A percentile compares a stretch with the other conserved stretches of the same genome.
These are phyloP conservation scores for Slavum lentiscoides DNA, from an alignment of 2,888 invertebrate species.

Conservation along the genomic window DNA sequence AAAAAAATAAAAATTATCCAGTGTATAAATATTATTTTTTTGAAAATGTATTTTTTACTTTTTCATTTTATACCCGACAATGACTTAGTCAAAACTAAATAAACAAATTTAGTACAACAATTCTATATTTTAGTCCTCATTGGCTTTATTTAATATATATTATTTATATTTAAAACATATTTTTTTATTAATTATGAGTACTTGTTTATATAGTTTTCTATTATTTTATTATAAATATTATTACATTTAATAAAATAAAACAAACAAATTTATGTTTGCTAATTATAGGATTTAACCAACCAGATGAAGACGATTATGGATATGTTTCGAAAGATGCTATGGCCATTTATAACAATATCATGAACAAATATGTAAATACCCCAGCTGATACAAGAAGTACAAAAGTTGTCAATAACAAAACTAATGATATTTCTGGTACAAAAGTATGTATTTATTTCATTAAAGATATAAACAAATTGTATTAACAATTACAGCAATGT, in stretches of 20 bases:
- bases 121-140: too few species aligned
- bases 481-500: not conserved
- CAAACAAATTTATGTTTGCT: not conserved
- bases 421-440: conserved; percentile 63
- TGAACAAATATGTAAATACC: conserved; percentile 77
- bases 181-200: too few species aligned
- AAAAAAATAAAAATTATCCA: too few species aligned
- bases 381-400: conserved; percentile 65
- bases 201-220: too few species aligned
- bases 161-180: too few species aligned
- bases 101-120: too few species aligned
- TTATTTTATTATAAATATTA: too few species aligned
- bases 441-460: conserved; percentile 58
- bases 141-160: too few species aligned
- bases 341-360: conserved; percentile 79
- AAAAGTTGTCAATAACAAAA: conserved; percentile 58
- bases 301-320: conserved; percentile 89
- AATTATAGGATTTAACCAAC: conserved; percentile 69
- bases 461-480: not conserved
- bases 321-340: conserved; percentile 84
- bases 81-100: too few species aligned
- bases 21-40: too few species aligned
- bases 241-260: not conserved
- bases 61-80: too few species aligned
- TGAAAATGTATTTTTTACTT: too few species aligned